Evolutionary conservation across 2,888 invertebrate genomes (phyloP).

Genomic region (Hipparchia sbordonii): DNA sequence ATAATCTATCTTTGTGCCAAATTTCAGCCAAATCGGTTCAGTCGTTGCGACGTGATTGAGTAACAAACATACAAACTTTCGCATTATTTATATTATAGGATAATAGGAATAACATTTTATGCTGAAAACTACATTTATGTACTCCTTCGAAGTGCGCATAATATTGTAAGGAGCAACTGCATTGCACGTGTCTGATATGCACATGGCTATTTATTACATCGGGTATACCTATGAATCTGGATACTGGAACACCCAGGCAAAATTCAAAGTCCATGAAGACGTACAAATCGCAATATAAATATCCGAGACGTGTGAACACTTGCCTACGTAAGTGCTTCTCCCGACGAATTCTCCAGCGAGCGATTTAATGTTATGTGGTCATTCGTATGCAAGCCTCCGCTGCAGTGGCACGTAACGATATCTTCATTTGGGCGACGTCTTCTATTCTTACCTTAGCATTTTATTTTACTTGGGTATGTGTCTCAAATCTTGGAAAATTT

Average conservation of each 20-base stretch:
- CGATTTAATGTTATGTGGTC: conserved; percentile 21
- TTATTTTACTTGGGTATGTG: conserved; percentile 4
- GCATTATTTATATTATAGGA: too few species aligned
- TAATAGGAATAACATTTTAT: too few species aligned
- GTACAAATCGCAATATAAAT: conserved; percentile 17
- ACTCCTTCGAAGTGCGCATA: too few species aligned
- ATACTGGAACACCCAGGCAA: not conserved
- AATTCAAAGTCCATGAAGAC: conserved; percentile 5
- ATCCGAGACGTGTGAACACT: conserved; percentile 10
- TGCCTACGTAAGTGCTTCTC: conserved; percentile 15
- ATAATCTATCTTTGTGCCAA: too few species aligned
- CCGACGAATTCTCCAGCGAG: conserved; percentile 25
- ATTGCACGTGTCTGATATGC: too few species aligned
- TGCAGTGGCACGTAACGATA: conserved; percentile 18
- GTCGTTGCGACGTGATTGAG: too few species aligned
- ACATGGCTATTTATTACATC: too few species aligned
- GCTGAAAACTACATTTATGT: too few species aligned
- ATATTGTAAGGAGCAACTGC: too few species aligned
- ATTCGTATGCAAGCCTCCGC: conserved; percentile 33
- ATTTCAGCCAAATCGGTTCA: too few species aligned
- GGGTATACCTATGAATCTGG: too few species aligned
- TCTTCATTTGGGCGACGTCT: conserved; percentile 27
- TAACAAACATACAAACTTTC: too few species aligned
- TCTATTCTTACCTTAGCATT: conserved; percentile 13
- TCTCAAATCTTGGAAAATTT: not conserved